Evolutionary conservation across 1,140 invertebrate genomes (phyloP).

Genomic region (Drosophila chauvacae): DNA sequence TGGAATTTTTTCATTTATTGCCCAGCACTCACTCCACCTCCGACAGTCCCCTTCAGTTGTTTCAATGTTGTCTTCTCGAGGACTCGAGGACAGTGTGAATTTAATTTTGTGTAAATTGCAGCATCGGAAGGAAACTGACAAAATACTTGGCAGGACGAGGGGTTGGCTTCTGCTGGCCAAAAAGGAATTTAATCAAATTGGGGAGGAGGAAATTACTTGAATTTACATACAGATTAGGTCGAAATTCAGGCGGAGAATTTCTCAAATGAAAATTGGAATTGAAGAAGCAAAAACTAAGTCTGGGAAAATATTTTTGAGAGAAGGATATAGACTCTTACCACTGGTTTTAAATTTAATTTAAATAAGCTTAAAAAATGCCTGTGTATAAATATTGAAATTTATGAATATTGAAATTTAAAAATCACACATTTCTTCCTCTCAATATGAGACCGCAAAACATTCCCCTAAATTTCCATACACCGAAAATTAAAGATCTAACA

Average conservation of each 20-base stretch:
- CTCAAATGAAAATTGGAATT: conserved; percentile 23
- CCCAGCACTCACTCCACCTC: conserved; percentile 16
- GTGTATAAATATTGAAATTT: too few relatives aligned
- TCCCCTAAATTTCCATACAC: conserved; percentile 5
- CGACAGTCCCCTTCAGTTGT: not conserved
- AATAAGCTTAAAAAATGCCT: too few relatives aligned
- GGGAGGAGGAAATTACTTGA: conserved; percentile 39
- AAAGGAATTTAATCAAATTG: conserved; percentile 61
- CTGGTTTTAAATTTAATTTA: too few relatives aligned
- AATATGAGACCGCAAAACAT: conserved; percentile 13
- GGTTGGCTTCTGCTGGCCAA: conserved; percentile 2
- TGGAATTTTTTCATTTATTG: conserved; percentile 81
- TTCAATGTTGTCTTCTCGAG: conserved; percentile 7
- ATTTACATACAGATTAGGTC: conserved; percentile 58
- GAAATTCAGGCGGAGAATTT: conserved; percentile 19
- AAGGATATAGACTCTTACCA: too few relatives aligned
- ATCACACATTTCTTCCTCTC: not conserved
- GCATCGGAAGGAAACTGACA: conserved; percentile 45
- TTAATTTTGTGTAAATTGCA: conserved; percentile 83
- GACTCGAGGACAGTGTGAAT: conserved; percentile 71
- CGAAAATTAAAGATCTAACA: conserved; percentile 3
- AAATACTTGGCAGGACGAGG: conserved; percentile 39
- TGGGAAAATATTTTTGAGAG: not conserved
- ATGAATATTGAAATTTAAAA: not conserved
- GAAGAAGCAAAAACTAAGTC: not conserved